phyloP scores from a whole-genome alignment of 2,113 vertebrate species.

The cattle (Bos taurus) region DNA sequence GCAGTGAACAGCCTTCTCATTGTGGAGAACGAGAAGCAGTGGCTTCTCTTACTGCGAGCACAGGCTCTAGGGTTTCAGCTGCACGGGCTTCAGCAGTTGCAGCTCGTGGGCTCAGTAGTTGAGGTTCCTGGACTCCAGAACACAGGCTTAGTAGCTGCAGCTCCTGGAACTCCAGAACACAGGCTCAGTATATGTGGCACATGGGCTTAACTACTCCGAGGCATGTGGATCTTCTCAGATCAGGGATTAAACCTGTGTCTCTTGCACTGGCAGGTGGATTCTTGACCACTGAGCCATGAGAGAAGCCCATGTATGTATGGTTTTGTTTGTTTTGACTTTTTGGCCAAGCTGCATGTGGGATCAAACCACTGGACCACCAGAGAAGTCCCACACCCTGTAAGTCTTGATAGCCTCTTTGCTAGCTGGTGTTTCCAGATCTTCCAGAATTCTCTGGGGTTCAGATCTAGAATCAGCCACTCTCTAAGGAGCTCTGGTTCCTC shows the following conservation, averaged over 20 bases:
- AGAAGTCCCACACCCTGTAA: neutral
- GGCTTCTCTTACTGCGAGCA: neutral
- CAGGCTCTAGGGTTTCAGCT: neutral
- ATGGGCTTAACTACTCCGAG: neutral
- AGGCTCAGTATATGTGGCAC: neutral
- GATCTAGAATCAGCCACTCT: neutral
- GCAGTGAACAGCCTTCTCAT: neutral
- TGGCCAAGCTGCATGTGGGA: neutral
- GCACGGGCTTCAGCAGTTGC: neutral
- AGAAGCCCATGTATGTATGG: neutral
- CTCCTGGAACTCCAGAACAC: neutral
- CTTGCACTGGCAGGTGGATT: neutral
- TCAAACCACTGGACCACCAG: neutral
- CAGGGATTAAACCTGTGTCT: neutral
- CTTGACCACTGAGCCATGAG: neutral
- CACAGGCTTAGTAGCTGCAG: neutral
- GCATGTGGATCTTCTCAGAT: neutral
- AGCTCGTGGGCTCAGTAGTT: neutral
- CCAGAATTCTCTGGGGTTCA: neutral
- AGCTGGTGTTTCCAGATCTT: neutral
- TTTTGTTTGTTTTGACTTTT: neutral
- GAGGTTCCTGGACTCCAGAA: neutral
- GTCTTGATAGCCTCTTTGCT: neutral
- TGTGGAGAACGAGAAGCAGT: rapidly evolving
- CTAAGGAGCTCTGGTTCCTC: neutral